Evolutionary conservation across 2,113 vertebrate genomes (phyloP), one percentile per base, ranked within the genome.

Genomic region (Datnioides undecimradiatus): DNA sequence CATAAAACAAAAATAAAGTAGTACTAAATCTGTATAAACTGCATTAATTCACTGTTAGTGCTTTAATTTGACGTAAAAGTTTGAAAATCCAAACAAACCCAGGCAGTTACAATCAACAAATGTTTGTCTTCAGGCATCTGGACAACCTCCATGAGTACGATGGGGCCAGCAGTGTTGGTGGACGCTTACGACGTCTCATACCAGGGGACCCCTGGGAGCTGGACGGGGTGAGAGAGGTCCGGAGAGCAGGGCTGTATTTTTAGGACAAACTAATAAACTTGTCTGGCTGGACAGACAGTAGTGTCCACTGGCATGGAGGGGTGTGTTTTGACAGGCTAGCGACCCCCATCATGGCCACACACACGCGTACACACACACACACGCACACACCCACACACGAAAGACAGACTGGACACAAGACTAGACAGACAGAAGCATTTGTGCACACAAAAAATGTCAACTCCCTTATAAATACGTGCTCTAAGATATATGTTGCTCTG

Each of bases 261-360:
- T 82, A 89, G 86, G 86, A 81, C 90, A 94, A 91, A 94, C 91
- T 89, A 94, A 94, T 93, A 95, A 94, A 93, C 90, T 90, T 43
- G 81, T 93, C 90, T 93, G 87, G 82, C 74, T 75, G 77, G 81
- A 90, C 85, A 93, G 88, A 91, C 83, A 74, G 82, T 87, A 76
- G 82, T 85, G 88, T 88, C 83, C 84, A n/a, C 79, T 79, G 72
- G 77, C 38, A 65, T 51, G 45, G 80, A 59, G 63, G 54, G 29
- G 29, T 23, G 82, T 92, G 92, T 93, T 94, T 93, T 90, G 73
- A 92, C 83, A 93, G 79, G 69, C 70, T 62, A 23, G 66, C 59
- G 73, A 87, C 65, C 82, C 73, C 54, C 71, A 58, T 70, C 75
- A 27, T 55, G 60, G 82, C 59, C 31, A 43, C 57, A 65, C 57